phyloP scores from a whole-genome alignment of 1,140 invertebrate species.

The Camponotus pennsylvanicus region DNA sequence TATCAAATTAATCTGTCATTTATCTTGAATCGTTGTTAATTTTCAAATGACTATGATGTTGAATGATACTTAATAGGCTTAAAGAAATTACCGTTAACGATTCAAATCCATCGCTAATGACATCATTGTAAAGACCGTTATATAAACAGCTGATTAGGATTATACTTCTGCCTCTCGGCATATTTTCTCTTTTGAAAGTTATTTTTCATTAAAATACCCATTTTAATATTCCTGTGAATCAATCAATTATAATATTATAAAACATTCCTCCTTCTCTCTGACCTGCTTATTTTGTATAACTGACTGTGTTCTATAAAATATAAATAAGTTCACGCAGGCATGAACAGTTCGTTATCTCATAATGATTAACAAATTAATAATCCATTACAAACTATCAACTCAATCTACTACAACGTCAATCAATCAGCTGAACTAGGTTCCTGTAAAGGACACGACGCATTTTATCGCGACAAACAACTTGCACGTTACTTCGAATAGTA shows the following conservation, averaged over 20 bases:
- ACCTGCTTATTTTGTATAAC: too few species aligned
- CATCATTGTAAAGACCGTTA: background rate
- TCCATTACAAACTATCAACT: background rate
- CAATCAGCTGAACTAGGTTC: background rate
- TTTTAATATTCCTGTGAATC: too few species aligned
- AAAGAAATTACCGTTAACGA: background rate
- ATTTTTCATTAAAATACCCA: background rate
- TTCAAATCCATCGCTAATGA: background rate
- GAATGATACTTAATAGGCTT: background rate
- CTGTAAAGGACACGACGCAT: background rate
- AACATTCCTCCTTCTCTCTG: too few species aligned
- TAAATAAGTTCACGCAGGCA: background rate
- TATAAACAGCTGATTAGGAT: conserved; percentile 21
- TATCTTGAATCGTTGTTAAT: conserved; percentile 28
- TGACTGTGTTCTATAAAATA: background rate
- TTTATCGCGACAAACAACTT: conserved; percentile 34
- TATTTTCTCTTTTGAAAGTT: background rate
- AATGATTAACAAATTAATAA: background rate
- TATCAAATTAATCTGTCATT: conserved; percentile 2
- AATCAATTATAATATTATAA: conserved; percentile 1
- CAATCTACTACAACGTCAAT: background rate
- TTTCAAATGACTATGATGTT: background rate
- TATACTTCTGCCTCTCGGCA: background rate
- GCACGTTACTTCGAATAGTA: conserved; percentile 12
- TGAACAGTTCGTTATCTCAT: background rate